Evolutionary conservation across 1,140 invertebrate genomes (phyloP).

Genomic region (Agraylea sexmaculata): DNA sequence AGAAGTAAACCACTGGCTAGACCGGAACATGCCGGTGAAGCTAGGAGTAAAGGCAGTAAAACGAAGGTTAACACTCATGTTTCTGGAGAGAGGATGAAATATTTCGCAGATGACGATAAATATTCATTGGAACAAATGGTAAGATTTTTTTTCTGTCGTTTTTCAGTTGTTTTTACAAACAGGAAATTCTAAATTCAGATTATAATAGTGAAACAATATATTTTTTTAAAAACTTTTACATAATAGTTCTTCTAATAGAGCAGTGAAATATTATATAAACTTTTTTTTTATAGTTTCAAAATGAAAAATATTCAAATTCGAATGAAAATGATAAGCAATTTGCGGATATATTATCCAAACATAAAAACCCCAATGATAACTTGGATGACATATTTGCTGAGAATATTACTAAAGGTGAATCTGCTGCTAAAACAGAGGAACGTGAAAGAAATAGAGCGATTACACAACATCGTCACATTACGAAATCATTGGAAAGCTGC

Average conservation of each 20-base stretch:
- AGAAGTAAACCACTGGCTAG: conserved; percentile 43
- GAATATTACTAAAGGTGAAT: conserved; percentile 51
- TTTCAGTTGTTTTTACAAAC: conserved; percentile 6
- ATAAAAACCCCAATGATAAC: conserved; percentile 58
- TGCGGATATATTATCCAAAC: conserved; percentile 55
- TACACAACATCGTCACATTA: conserved; percentile 54
- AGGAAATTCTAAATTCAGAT: neutral
- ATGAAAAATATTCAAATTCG: conserved; percentile 72
- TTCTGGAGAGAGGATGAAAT: conserved; percentile 59
- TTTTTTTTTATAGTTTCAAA: conserved; percentile 60
- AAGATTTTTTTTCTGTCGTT: conserved; percentile 23
- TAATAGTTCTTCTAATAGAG: neutral
- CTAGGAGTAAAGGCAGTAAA: conserved; percentile 35
- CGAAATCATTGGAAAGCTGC: conserved; percentile 67
- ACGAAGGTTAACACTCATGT: conserved; percentile 62
- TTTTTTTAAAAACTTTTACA: neutral
- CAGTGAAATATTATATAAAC: conserved; percentile 5
- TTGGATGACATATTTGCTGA: conserved; percentile 81
- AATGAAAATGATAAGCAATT: conserved; percentile 76
- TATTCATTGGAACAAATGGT: conserved; percentile 79
- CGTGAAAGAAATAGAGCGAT: conserved; percentile 58
- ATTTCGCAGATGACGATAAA: conserved; percentile 87
- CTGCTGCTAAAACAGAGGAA: conserved; percentile 48
- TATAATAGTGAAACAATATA: neutral
- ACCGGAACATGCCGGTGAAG: conserved; percentile 27